Base-by-base conservation (phyloP, 1,140 invertebrate genomes). In the Philotrypesis tridentata region DNA sequence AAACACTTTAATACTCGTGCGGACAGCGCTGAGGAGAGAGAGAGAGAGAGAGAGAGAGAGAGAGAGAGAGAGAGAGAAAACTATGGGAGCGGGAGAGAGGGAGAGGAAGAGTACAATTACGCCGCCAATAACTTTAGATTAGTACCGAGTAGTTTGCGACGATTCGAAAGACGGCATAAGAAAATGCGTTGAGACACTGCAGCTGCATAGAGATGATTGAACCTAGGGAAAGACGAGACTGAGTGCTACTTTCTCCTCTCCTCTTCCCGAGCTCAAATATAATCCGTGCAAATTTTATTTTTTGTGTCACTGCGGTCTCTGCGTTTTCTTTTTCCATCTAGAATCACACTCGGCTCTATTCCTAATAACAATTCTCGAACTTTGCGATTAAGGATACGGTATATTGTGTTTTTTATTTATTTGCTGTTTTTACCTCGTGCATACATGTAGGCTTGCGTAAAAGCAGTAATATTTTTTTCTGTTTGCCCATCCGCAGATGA, bases 11-110 rank as follows among this genome's bases (percentile, higher is more conserved):
- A 37, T n/a, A 25, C 17, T 8, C 12, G 27, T 27, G 61, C 61
- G 25, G 61, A 65, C 27, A 65, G n/a, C n/a, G n/a, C n/a, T n/a
- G n/a, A n/a, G n/a, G n/a, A 65, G 23, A 6, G 82, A 68, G 83
- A 77, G 80, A 73, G 85, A 79, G 55, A 88, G 27, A 73, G 85
- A 81, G 43, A 88, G 25, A 73, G n/a, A n/a, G n/a, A 65, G 23
- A 6, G 82, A 68, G 83, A 77, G 80, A 73, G 85, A 79, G 55
- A 88, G 27, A 73, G 85, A 81, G 43, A 88, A 29, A 73, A 65
- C 79, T 83, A 86, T 29, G 55, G 43, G 31, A 37, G 61, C 14
- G n/a, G 43, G 23, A 37, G 43, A 60, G 70, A 61, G 61, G 61
- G 25, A 80, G 48, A 77, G 74, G 65, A 68, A 82, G 65, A 60